These are phyloP conservation scores for Allolobophora icterica DNA, from an alignment of 2,888 invertebrate species.

Conservation along the genomic window DNA sequence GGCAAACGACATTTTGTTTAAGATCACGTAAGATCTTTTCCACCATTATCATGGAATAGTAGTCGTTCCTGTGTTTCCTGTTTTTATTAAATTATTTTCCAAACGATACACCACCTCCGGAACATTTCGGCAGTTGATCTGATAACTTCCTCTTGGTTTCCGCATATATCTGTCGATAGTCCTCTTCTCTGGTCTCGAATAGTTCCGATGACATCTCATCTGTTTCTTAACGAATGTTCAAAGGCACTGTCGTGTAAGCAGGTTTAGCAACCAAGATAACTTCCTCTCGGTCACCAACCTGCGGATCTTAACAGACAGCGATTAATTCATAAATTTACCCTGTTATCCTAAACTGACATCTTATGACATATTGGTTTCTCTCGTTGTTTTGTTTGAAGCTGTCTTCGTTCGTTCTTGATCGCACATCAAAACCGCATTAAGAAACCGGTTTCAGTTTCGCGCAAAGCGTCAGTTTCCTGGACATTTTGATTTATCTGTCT, in stretches of 20 bases:
- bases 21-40: background rate
- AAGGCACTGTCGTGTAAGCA: background rate
- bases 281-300: background rate
- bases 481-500: too few species aligned
- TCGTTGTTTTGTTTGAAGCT: background rate
- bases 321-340: background rate
- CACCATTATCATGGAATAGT: background rate
- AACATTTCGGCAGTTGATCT: conserved; percentile 8
- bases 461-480: too few species aligned
- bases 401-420: background rate
- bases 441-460: background rate
- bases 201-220: background rate
- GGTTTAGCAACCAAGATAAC: background rate
- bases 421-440: background rate
- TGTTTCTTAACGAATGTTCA: background rate
- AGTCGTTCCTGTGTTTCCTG: background rate
- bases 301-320: background rate
- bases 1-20: background rate
- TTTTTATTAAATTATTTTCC: background rate
- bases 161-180: conserved; percentile 1
- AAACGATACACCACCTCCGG: background rate
- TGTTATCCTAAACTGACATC: background rate
- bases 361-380: background rate
- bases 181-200: background rate
- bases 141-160: conserved; percentile 5